A percentile compares a stretch with the other conserved stretches of the same genome.
Evolutionary conservation across 2,888 invertebrate genomes (phyloP).

Genomic region (Cryptocephalus moraei): DNA sequence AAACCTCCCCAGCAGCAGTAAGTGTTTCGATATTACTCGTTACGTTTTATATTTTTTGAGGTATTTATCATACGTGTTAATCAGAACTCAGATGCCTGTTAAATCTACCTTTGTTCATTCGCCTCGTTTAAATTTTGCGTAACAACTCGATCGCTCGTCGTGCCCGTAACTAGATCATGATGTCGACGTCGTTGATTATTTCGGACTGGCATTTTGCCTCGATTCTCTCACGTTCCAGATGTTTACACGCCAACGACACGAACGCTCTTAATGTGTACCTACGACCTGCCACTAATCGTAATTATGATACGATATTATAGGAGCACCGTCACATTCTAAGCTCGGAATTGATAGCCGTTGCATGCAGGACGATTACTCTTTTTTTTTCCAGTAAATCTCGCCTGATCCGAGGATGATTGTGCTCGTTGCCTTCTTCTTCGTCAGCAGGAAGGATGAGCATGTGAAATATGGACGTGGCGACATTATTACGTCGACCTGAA

Average conservation of each 20-base stretch:
- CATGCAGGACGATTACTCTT: background rate
- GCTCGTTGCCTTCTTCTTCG: background rate
- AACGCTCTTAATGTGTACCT: background rate
- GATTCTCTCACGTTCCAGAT: background rate
- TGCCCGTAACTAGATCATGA: no score
- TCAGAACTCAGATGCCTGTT: no score
- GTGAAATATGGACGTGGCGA: background rate
- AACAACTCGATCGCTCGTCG: no score
- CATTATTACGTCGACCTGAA: no score
- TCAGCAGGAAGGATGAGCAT: background rate
- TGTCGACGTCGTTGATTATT: no score
- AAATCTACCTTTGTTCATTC: no score
- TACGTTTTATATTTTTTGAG: no score
- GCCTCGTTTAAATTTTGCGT: no score
- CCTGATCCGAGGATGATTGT: background rate
- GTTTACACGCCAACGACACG: slow-evolving; percentile 5
- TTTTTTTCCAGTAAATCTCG: background rate
- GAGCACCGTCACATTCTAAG: background rate
- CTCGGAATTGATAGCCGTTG: background rate
- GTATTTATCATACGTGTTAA: no score
- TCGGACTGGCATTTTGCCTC: background rate
- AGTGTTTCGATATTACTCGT: no score
- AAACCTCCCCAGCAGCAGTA: no score
- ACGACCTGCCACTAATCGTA: background rate
- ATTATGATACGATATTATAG: background rate